Evolutionary conservation across 2,888 invertebrate species (phyloP), one percentile per base, ranked within the genome.

Genomic region (Heteromurus nitidus): DNA sequence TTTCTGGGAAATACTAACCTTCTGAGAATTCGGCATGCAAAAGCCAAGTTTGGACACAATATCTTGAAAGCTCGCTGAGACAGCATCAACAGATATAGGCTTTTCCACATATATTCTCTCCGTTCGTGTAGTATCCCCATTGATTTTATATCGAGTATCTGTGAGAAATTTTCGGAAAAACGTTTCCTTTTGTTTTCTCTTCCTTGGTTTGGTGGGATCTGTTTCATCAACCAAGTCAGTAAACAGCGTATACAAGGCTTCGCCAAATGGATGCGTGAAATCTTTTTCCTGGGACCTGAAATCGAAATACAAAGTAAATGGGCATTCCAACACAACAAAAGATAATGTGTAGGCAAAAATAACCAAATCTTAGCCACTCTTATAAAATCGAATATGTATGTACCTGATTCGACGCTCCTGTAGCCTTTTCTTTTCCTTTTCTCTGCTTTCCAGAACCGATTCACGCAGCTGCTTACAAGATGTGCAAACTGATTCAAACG

Each of bases 181-280:
- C 22, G 81, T 73, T 36, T 74, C 79, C 30, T 73, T 55, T 11
- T 53, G 69, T 62, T 69, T 22, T 22, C 82, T 84, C 58, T 79
- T 82, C 31, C 42, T 74, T 36, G 80, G 69, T 44, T 81, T 81
- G 3, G 68, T 50, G 0, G 74, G 69, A 24, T 74, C 70, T 18
- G 82, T 82, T 28, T 85, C 85, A 9, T 73, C 77, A n/a, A 82
- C 58, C 60, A 86, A 72, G 31, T 84, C 84, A 2, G 70, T 64
- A 9, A 86, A 60, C 42, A 86, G 31, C 16, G 80, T 83, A 70
- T 86, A 86, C 22, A 86, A 24, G 1, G 84, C 73, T 58, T 83
- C 75, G 16, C 85, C 86, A 76, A 86, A 86, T 18, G 77, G 72
- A 79, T 85, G 84, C 20, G 69, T 68, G 2, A 85, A 72, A 28